A percentile compares a stretch with the other conserved stretches of the same genome.
Evolutionary conservation across 2,113 vertebrate genomes (phyloP).

Genomic region (Leptocoma aspasia): DNA sequence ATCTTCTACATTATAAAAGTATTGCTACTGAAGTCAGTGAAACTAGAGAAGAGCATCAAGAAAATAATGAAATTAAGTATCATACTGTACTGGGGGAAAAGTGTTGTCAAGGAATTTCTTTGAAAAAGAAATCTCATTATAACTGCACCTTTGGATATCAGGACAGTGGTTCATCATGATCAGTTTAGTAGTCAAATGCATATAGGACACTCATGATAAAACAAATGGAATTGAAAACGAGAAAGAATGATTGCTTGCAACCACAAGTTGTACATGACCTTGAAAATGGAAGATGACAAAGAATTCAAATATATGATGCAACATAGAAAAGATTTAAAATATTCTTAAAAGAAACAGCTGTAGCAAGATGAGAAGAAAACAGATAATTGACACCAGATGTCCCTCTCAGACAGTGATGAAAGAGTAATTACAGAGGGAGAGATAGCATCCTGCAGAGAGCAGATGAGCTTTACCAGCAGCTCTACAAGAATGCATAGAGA

Average conservation of each 20-base stretch:
- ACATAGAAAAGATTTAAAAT: constrained; percentile 60
- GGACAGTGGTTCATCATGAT: neutral
- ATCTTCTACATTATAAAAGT: neutral
- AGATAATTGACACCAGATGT: constrained; percentile 69
- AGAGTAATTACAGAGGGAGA: constrained; percentile 64
- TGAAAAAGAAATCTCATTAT: neutral
- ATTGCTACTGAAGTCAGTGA: neutral
- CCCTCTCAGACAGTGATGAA: constrained; percentile 69
- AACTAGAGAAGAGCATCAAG: neutral
- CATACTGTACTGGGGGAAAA: neutral
- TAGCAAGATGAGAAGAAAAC: constrained; percentile 64
- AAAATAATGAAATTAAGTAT: neutral
- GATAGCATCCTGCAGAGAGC: constrained; percentile 55
- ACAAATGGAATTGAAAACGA: neutral
- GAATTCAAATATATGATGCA: constrained; percentile 5
- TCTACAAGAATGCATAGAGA: constrained; percentile 54
- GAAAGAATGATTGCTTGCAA: neutral
- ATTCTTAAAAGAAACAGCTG: constrained; percentile 66
- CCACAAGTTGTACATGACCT: constrained; percentile 21
- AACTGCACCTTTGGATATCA: neutral
- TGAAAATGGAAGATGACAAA: constrained; percentile 47
- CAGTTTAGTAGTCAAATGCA: neutral
- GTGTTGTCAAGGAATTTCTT: neutral
- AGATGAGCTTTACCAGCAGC: constrained; percentile 59
- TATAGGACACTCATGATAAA: neutral